These are phyloP conservation scores for Beris morrisii DNA, from an alignment of 2,888 invertebrate genomes.

Conservation along the genomic window DNA sequence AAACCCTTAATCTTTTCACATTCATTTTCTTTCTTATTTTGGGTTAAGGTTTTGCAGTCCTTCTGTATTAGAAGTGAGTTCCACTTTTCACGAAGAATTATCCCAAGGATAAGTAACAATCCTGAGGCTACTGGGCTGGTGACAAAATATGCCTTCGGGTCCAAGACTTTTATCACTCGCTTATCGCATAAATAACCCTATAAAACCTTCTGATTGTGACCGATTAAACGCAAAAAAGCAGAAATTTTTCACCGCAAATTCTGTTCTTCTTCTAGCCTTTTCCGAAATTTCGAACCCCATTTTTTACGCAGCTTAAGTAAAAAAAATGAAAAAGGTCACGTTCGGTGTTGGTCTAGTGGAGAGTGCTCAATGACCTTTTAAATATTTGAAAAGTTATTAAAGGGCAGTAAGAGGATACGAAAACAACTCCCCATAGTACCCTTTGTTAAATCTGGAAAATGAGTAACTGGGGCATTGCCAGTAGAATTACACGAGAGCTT, in stretches of 20 bases:
- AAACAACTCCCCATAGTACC: conserved; percentile 14
- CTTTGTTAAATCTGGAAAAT: conserved; percentile 26
- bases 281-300: no score
- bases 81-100: no score
- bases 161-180: not conserved
- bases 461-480: conserved; percentile 22
- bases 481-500: conserved; percentile 13
- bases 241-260: conserved; percentile 23
- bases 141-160: no score
- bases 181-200: conserved; percentile 28
- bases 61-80: no score
- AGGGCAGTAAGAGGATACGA: conserved; percentile 26
- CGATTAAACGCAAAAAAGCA: conserved; percentile 25
- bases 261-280: conserved; percentile 1
- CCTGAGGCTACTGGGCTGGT: no score
- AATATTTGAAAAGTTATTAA: conserved; percentile 30
- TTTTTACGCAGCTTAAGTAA: no score
- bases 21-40: no score
- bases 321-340: conserved; percentile 18
- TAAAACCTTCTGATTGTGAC: conserved; percentile 17
- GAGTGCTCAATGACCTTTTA: conserved; percentile 31
- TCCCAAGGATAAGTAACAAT: no score
- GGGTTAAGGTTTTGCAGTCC: no score
- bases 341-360: conserved; percentile 5
- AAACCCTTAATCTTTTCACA: no score